Evolutionary conservation across 1,140 invertebrate species (phyloP).

Genomic region (Oryzaephilus surinamensis): DNA sequence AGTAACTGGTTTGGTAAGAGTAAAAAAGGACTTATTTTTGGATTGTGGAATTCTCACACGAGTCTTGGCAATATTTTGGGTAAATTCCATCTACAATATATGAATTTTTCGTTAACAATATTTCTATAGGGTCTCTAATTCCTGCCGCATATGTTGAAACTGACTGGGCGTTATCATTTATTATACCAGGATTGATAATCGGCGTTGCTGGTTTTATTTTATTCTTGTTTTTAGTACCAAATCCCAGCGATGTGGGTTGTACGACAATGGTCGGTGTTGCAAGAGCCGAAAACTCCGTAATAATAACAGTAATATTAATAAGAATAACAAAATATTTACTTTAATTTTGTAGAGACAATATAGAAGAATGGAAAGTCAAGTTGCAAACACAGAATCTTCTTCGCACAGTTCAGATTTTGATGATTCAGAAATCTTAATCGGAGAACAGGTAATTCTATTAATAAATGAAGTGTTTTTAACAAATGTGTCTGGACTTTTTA

Average conservation of each 20-base stretch:
- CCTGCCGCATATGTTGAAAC: constrained; percentile 74
- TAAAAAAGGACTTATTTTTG: constrained; percentile 87
- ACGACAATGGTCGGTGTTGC: constrained; percentile 35
- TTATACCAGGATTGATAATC: constrained; percentile 84
- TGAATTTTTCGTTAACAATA: constrained; percentile 1
- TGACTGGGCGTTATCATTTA: constrained; percentile 87
- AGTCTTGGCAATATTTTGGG: constrained; percentile 92
- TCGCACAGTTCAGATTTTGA: constrained; percentile 32
- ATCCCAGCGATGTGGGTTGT: constrained; percentile 64
- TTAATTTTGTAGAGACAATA: constrained; percentile 18
- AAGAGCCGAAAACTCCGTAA: no score
- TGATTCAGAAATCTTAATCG: constrained; percentile 33
- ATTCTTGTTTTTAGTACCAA: constrained; percentile 76
- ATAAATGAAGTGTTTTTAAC: no score
- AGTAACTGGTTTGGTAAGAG: constrained; percentile 94
- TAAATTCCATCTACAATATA: constrained; percentile 19
- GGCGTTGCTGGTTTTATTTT: constrained; percentile 63
- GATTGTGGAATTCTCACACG: constrained; percentile 94
- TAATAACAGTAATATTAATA: constrained; percentile 1
- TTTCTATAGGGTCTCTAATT: constrained; percentile 51
- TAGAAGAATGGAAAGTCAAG: constrained; percentile 22
- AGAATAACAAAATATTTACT: constrained; percentile 1
- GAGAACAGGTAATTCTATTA: constrained; percentile 32
- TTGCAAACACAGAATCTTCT: constrained; percentile 19
- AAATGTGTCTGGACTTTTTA: no score